Percentiles rank a stretch among this genome's conserved stretches.
phyloP scores from a whole-genome alignment of 2,888 invertebrate genomes.

The Agrochola lychnidis region DNA sequence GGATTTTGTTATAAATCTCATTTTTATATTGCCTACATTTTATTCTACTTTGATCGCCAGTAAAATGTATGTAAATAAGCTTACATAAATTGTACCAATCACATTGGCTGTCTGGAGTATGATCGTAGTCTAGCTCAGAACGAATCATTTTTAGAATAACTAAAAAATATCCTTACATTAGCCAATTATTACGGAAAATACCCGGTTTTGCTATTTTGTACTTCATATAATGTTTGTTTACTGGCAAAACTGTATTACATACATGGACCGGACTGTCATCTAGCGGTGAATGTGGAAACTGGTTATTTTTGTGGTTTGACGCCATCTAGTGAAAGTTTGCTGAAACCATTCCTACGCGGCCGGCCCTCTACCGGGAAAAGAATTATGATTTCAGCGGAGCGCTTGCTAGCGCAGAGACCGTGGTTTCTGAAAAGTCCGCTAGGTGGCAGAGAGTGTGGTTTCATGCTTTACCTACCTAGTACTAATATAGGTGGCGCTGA shows the following conservation, averaged over 20 bases:
- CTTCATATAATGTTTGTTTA: not conserved
- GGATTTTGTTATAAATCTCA: not conserved
- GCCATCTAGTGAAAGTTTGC: constrained; percentile 17
- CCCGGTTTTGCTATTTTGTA: not conserved
- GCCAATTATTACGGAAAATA: not conserved
- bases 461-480: not conserved
- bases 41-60: not conserved
- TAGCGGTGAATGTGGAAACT: constrained; percentile 3
- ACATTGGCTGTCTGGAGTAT: not conserved
- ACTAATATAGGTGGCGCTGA: constrained; percentile 11
- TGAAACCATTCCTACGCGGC: not conserved
- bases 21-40: constrained; percentile 10
- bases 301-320: not conserved
- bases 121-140: not conserved
- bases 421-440: constrained; percentile 2
- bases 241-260: not conserved
- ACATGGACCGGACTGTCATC: constrained; percentile 3
- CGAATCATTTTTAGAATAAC: not conserved
- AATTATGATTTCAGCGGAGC: not conserved
- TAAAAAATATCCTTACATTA: not conserved
- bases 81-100: not conserved
- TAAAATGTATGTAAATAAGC: not conserved
- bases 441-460: constrained; percentile 28
- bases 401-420: too few relatives aligned
- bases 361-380: constrained; percentile 10